Evolutionary conservation across 2,113 vertebrate genomes (phyloP), one percentile per base, ranked within the genome.

Genomic region (Paradoxurus hermaphroditus): DNA sequence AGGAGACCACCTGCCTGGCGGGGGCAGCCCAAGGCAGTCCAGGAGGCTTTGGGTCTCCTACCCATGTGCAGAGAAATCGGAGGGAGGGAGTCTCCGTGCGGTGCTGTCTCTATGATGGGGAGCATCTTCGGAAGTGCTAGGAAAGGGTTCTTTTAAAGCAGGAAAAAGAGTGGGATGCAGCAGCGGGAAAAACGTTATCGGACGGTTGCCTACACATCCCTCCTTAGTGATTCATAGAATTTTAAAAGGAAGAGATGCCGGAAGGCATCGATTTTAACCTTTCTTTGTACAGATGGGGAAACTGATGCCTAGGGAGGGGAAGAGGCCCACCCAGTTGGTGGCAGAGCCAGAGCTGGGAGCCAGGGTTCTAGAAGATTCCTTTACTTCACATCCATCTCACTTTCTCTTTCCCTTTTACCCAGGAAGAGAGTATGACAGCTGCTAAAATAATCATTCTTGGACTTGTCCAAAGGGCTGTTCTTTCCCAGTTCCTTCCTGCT

Each of bases 1-100:
- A 56, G 85, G 56, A 91, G 92, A 79, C 51, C 85, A 96, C 95
- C 86, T 95, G 96, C 63, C 84, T 29, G 23, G 46, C 87, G 44
- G 72, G 59, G 56, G 78, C 46, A 70, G 93, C 46, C 14, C 39
- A 16, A 29, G 84, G 75, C 87, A 2, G 62, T 23, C 78, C 4
- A 15, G 62, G 92, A 93, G 91, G 85, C 70, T 44, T 39, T 1
- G 0, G 14, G 93, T 83, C 88, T 93, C 86, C 86, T 25, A 8
- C 12, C 53, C 41, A 4, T 3, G n/a, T 13, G 31, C 82, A 72
- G 73, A 73, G 85, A 72, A 21, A 4, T 0, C 4, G 5, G 62
- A 34, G 46, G 49, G 44, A 53, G 59, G 79, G 41, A 27, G n/a
- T 14, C 86, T 29, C 46, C 59, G 39, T 0, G 31, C 39, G 31